Percentiles rank a stretch among this genome's conserved stretches.
phyloP scores from a whole-genome alignment of 2,888 invertebrate species.

The Polyommatus iphigenia region DNA sequence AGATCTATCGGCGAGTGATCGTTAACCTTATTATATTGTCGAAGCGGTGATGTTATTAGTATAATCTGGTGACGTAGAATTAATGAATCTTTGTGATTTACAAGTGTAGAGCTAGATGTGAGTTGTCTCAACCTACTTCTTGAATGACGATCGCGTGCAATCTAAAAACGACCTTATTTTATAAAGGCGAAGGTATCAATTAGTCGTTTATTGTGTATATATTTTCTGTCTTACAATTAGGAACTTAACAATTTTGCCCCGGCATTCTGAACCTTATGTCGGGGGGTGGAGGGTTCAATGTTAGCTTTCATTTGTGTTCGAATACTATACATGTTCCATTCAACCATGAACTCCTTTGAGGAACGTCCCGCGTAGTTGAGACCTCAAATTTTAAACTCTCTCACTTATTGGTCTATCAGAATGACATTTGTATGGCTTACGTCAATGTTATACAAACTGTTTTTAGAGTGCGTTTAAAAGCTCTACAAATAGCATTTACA shows the following conservation, averaged over 20 bases:
- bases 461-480: conserved; percentile 5
- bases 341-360: conserved; percentile 79
- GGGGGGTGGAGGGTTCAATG: conserved; percentile 50
- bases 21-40: conserved; percentile 20
- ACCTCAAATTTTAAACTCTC: conserved; percentile 78
- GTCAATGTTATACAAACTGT: conserved; percentile 30
- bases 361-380: conserved; percentile 73
- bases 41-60: conserved; percentile 12
- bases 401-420: conserved; percentile 76
- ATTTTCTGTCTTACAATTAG: conserved; percentile 76
- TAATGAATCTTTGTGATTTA: conserved; percentile 75
- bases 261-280: conserved; percentile 58
- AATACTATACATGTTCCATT: conserved; percentile 73
- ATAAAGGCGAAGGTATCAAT: conserved; percentile 61
- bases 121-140: conserved; percentile 78
- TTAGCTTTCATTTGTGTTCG: conserved; percentile 50
- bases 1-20: conserved; percentile 15
- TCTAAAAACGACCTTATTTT: conserved; percentile 63
- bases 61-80: conserved; percentile 55
- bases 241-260: conserved; percentile 57
- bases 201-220: conserved; percentile 54
- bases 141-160: conserved; percentile 63
- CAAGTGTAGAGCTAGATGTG: conserved; percentile 67
- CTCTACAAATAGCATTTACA: neutral
- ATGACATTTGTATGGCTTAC: conserved; percentile 64